These are phyloP conservation scores for Cremastobaeus sp. DNA, from an alignment of 2,888 invertebrate species.

Conservation along the genomic window DNA sequence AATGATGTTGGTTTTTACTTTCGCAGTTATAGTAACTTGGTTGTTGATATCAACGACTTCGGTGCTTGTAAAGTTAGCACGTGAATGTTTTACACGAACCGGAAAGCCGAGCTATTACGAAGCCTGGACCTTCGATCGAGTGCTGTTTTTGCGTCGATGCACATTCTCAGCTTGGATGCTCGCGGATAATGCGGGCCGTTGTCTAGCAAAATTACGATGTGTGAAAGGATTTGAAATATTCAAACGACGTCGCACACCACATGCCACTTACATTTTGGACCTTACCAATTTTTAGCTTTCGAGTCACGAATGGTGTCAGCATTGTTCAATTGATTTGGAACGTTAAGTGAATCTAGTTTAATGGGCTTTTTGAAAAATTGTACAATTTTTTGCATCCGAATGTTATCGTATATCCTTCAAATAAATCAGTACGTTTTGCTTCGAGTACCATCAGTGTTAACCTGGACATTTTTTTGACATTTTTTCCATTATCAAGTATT, in stretches of 20 bases:
- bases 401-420: no score
- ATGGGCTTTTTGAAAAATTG: no score
- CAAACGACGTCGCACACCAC: not conserved
- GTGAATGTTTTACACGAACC: conserved; percentile 64
- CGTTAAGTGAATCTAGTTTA: not conserved
- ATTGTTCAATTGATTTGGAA: conserved; percentile 44
- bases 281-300: conserved; percentile 27
- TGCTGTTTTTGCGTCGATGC: conserved; percentile 30
- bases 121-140: conserved; percentile 53
- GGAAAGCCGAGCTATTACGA: conserved; percentile 66
- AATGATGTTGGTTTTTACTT: conserved; percentile 39
- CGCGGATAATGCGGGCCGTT: conserved; percentile 46
- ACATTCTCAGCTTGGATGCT: conserved; percentile 39
- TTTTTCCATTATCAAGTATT: no score
- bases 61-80: conserved; percentile 67
- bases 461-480: no score
- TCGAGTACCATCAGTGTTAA: no score
- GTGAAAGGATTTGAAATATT: conserved; percentile 49
- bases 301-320: conserved; percentile 4
- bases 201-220: conserved; percentile 43
- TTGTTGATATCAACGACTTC: conserved; percentile 62
- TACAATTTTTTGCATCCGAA: no score
- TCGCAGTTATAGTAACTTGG: conserved; percentile 54
- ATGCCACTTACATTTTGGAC: conserved; percentile 26
- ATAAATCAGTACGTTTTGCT: no score